Percentiles rank a stretch among this genome's conserved stretches.
These are phyloP conservation scores for Pseudochaenichthys georgianus DNA, from an alignment of 2,797 vertebrate genomes.

Conservation along the genomic window DNA sequence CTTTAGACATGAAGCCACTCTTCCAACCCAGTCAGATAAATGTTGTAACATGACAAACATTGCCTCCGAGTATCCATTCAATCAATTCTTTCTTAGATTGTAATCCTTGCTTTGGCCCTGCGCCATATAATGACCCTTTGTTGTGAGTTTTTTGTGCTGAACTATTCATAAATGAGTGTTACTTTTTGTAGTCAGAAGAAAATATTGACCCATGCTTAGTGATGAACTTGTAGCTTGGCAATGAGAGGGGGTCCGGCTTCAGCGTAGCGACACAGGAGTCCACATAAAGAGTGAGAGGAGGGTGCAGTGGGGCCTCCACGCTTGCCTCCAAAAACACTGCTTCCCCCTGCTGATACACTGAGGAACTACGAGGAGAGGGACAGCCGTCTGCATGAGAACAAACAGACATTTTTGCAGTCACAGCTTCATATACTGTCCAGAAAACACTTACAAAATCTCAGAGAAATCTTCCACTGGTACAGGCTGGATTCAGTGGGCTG, in stretches of 20 bases:
- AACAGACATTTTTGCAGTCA: neutral
- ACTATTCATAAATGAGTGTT: neutral
- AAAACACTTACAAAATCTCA: neutral
- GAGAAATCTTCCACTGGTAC: neutral
- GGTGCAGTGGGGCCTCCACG: conserved; percentile 50
- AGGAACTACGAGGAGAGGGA: conserved; percentile 43
- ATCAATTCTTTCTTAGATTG: neutral
- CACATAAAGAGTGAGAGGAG: conserved; percentile 55
- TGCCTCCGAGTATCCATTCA: neutral
- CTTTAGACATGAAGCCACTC: neutral
- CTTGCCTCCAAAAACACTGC: conserved; percentile 69
- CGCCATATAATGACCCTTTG: neutral
- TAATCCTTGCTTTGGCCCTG: neutral
- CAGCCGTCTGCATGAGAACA: conserved; percentile 40
- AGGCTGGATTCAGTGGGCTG: neutral
- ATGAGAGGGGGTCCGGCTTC: conserved; percentile 56
- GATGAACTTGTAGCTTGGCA: conserved; percentile 66
- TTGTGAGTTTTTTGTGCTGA: neutral
- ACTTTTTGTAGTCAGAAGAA: neutral
- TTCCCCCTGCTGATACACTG: conserved; percentile 76
- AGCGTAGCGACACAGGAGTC: conserved; percentile 60
- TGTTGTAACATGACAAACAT: no score
- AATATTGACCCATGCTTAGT: conserved; percentile 59
- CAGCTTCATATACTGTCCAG: neutral
- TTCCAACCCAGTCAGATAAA: neutral